Base-by-base conservation (phyloP, 2,888 invertebrate species). In the Drosophila niveifrons region DNA sequence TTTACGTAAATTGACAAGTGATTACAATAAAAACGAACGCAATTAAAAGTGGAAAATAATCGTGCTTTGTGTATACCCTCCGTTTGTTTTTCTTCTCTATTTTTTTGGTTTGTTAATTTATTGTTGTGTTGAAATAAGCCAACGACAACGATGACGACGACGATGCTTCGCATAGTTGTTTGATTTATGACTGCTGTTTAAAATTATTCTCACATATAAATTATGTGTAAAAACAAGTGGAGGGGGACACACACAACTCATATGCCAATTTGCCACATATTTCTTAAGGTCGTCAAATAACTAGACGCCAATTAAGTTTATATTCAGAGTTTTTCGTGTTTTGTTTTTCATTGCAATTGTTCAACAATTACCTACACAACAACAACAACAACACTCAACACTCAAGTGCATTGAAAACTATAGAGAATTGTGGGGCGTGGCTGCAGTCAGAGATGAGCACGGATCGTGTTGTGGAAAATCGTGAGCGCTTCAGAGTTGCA, bases 211-310 rank as follows among this genome's bases (percentile, higher is more conserved):
- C 76, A 63, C 56, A 62, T 47, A 61, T 59, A 62, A 76, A 63
- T 55, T 69, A 63, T 76, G 62, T 51, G 41, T 56, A 43, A 39
- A 44, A 15, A 39, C 46, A 43, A 23, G 15, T n/a, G 41, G 18
- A n/a, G 11, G 41, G 36, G 43, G 56, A 50, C 52, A 61, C 43
- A 55, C 34, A 62, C 23, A 31, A 48, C 51, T 39, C 58, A 50
- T 73, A 51, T 77, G 65, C 62, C 77, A 73, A 73, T 77, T 73
- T 69, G 78, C 76, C 77, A 76, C 70, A 85, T 61, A 85, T 75
- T 47, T 78, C 70, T 82, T 82, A 82, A 85, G 82, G 85, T 78
- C 85, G 78, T 44, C 82, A 82, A 85, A 74, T 82, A 80, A 78
- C 75, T 73, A 78, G 72, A 68, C 58, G 76, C 68, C 83, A 82